A percentile compares a stretch with the other conserved stretches of the same genome.
phyloP scores from a whole-genome alignment of 1,140 invertebrate species.

The Caenorhabditis briggsae region DNA sequence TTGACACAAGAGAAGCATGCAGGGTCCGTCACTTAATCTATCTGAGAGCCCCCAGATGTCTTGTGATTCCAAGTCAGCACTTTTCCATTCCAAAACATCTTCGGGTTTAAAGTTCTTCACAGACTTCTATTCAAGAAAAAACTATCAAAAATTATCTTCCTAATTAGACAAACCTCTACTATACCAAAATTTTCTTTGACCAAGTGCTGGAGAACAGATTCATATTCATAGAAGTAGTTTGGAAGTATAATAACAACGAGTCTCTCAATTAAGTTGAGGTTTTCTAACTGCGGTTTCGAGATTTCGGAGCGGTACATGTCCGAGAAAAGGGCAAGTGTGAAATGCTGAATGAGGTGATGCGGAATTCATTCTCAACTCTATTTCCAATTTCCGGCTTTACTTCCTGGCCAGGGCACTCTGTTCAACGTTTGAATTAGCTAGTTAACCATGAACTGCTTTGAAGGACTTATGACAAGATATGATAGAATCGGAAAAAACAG shows the following conservation, averaged over 20 bases:
- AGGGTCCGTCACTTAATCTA: slow-evolving; percentile 18
- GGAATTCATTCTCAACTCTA: not conserved
- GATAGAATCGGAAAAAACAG: no score
- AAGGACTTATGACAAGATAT: no score
- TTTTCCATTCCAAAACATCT: slow-evolving; percentile 40
- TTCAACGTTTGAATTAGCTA: not conserved
- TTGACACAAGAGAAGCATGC: slow-evolving; percentile 44
- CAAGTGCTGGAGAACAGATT: not conserved
- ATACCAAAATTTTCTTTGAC: slow-evolving; percentile 11
- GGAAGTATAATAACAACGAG: slow-evolving; percentile 34
- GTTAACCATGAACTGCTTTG: no score
- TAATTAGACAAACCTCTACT: not conserved
- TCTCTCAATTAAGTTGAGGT: not conserved
- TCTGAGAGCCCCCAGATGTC: slow-evolving; percentile 27
- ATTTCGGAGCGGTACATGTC: slow-evolving; percentile 33
- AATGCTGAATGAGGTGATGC: slow-evolving; percentile 10
- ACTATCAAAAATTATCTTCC: not conserved
- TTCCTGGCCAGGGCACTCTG: not conserved
- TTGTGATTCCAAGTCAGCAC: slow-evolving; percentile 27
- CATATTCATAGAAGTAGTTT: slow-evolving; percentile 49
- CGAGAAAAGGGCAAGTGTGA: not conserved
- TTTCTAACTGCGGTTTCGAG: slow-evolving; percentile 21
- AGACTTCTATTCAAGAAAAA: not conserved
- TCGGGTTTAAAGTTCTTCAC: slow-evolving; percentile 8
- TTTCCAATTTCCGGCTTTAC: slow-evolving; percentile 11